These are phyloP conservation scores for Sebastes minor DNA, from an alignment of 2,797 vertebrate genomes.

Conservation along the genomic window DNA sequence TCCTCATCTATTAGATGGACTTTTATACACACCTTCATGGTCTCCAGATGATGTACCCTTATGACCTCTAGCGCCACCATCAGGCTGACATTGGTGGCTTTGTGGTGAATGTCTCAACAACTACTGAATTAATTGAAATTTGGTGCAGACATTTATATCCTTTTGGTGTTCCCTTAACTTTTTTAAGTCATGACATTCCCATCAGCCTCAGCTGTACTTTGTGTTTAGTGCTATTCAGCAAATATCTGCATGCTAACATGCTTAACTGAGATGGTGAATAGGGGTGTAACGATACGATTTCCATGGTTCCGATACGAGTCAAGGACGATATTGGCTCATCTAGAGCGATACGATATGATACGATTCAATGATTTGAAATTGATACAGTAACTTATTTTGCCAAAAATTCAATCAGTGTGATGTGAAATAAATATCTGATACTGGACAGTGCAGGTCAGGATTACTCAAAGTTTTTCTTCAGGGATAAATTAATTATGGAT, in stretches of 20 bases:
- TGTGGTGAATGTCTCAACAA: not conserved
- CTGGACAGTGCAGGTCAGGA: too few relatives aligned
- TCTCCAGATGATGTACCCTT: not conserved
- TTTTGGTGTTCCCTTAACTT: not conserved
- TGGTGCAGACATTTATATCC: not conserved
- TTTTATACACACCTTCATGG: not conserved
- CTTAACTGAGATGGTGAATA: not conserved
- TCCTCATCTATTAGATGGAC: not conserved
- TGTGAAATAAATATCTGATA: too few relatives aligned
- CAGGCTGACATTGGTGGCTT: not conserved
- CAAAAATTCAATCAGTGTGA: too few relatives aligned
- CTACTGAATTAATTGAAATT: not conserved
- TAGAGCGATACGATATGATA: too few relatives aligned
- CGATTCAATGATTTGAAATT: too few relatives aligned
- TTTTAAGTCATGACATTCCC: not conserved
- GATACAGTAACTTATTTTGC: too few relatives aligned
- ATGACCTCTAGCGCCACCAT: not conserved
- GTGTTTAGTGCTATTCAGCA: not conserved
- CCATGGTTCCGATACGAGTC: too few relatives aligned
- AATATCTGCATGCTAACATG: not conserved
- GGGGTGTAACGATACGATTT: too few relatives aligned
- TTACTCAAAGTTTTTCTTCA: too few relatives aligned
- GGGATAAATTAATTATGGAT: too few relatives aligned
- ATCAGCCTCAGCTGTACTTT: not conserved
- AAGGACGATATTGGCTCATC: too few relatives aligned